Evolutionary conservation across 2,888 invertebrate species (phyloP), one percentile per base, ranked within the genome.

Genomic region (Anarsia innoxiella): DNA sequence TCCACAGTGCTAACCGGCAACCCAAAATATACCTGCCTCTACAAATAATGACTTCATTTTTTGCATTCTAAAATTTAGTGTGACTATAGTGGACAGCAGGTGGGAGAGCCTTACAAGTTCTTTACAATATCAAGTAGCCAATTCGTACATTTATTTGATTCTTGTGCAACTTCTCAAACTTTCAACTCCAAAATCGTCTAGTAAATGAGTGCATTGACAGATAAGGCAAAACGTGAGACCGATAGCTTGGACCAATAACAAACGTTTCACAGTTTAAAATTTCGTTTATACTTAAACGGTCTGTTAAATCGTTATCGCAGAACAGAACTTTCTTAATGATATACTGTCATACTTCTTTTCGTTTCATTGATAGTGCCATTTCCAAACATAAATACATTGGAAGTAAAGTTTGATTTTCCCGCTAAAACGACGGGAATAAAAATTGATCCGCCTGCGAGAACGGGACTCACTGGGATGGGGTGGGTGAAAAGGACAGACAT

Each of bases 401-500:
- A 5, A 19, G 19, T 8, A 8, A 3, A n/a, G 4, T 34, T 34
- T 2, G 27, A 39, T 45, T 57, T 64, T 66, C 54, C 51, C 65
- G 61, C 61, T 50, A 48, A 56, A 49, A 48, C 42, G 39, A 13
- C 12, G 14, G 10, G 30, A n/a, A 30, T 25, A 26, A 31, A 39
- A 34, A 35, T 26, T 28, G 30, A 45, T 49, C 45, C 49, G 40
- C 39, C 42, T 25, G 66, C 41, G 54, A 41, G 64, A 75, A 64
- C 65, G 77, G 67, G 78, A 76, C 43, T 46, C 40, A 46, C 41
- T 36, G 36, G 41, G 56, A 36, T 59, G 57, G 83, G 83, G 83
- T 80, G 82, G 53, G 59, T 54, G 59, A 82, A 65, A 61, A 67
- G 56, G 82, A 80, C 43, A 55, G 70, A 48, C 35, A 62, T 49